Evolutionary conservation across 2,113 vertebrate species (phyloP), one percentile per base, ranked within the genome.

Genomic region (Desmodus rotundus): DNA sequence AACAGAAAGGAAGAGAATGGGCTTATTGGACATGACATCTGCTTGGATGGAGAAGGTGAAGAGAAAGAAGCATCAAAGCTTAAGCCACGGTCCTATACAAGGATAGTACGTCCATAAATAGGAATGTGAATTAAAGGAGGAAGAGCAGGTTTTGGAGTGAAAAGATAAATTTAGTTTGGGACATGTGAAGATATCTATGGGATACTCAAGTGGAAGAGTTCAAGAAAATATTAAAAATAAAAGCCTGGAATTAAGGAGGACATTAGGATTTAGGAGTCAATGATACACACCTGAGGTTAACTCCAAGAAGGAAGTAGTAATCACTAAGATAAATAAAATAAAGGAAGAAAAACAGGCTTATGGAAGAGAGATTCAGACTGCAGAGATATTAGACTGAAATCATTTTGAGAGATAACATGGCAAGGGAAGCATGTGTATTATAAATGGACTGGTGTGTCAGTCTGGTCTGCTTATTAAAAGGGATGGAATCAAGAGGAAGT

Each of bases 391-490:
- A 58, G 31, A 10, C 22, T 56, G 41, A 68, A 88, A 16, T 28
- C 16, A 10, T 36, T 47, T 41, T 54, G 50, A 56, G 14, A 67
- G 47, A 36, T 11, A 38, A 38, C 3, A 24, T 54, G 72, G n/a
- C 11, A 45, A 56, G 41, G 19, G 65, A 9, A 45, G 54, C 4
- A 50, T 0, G 17, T 1, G 16, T 16, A 5, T 9, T 76, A 17
- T 5, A 36, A 19, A 31, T 4, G 31, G 47, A 26, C 3, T 3
- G 8, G 9, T 0, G 0, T 36, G 2, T 16, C 24, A 4, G 22
- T 17, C 28, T 50, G 26, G n/a, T 13, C 8, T 36, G 38, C 19
- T 68, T 12, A 5, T 10, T 58, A 43, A 50, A n/a, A 84, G n/a
- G 33, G 3, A 19, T 4, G 12, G 7, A 38, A 67, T 20, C 47